These are phyloP conservation scores for Phaedon cochleariae DNA, from an alignment of 2,888 invertebrate genomes.

Conservation along the genomic window DNA sequence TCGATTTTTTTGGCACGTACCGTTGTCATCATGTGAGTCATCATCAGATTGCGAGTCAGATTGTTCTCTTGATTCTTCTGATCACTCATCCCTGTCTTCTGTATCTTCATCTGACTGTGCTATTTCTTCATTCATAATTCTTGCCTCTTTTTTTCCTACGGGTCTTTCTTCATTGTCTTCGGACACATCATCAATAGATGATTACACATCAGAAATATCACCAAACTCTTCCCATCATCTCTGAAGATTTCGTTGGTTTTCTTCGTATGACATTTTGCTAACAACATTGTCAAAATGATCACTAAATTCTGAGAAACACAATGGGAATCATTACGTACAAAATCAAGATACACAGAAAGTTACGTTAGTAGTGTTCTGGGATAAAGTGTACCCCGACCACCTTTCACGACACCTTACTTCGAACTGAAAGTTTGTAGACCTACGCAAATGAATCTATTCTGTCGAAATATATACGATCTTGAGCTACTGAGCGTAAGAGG, in stretches of 20 bases:
- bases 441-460: not conserved
- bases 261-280: not conserved
- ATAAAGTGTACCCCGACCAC: conserved; percentile 13
- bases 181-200: no score
- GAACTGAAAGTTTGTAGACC: conserved; percentile 10
- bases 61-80: no score
- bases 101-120: no score
- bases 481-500: conserved; percentile 14
- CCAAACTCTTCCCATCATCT: not conserved
- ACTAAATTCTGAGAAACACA: not conserved
- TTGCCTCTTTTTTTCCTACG: no score
- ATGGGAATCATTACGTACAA: conserved; percentile 4
- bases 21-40: not conserved
- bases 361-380: conserved; percentile 13
- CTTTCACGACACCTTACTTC: not conserved
- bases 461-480: conserved; percentile 8
- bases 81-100: no score
- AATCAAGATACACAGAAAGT: conserved; percentile 9
- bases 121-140: no score
- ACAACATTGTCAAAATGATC: not conserved
- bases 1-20: conserved; percentile 29
- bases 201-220: not conserved
- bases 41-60: no score
- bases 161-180: no score
- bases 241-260: not conserved